Base-by-base conservation (phyloP, 37 sponge, comb jelly and placozoan genomes). In the Cliona cf. orientalis region DNA sequence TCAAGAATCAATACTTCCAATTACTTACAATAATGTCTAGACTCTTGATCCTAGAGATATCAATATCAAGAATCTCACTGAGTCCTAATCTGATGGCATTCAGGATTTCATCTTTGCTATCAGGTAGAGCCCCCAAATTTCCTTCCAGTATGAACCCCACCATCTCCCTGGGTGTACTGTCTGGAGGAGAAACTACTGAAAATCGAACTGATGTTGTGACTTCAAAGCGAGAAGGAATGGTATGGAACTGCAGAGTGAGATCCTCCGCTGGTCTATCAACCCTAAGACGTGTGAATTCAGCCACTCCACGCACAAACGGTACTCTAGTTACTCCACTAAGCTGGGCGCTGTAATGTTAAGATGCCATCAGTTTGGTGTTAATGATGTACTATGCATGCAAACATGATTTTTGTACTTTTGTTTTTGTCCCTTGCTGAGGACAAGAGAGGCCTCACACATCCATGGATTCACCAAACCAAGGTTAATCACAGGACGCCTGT, bases 251-350 rank as follows among this genome's bases (percentile, higher is more conserved):
- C 5, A 95, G 82, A 14, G 61, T 44, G 26, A 95, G 86, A 1
- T 61, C 64, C 9, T 63, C 46, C 17, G 80, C 74, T 3, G 82
- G 79, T 39, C 65, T 36, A 45, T 84, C 75, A 12, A 95, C 80
- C 46, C 95, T 45, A 3, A 95, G 73, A 29, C 86, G 67, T n/a
- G 92, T 88, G 79, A 95, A 95, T 5, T 80, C 75, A 33, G 95
- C 95, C 25, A 65, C 73, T 41, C 95, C 95, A 58, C 75, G 40
- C 5, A 60, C 66, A 75, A 95, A 95, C 12, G 83, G 56, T 38
- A 88, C 92, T 22, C 55, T 46, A 12, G 82, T 81, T 0, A 31
- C 41, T 0, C 95, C 95, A 26, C 55, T 81, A 21, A 91, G 57
- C 35, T 25, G 57, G 28, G 85, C 37, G 55, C 11, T 17, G 17